Evolutionary conservation across 2,797 vertebrate species (phyloP), one percentile per base, ranked within the genome.

Genomic region (Chromis chromis): DNA sequence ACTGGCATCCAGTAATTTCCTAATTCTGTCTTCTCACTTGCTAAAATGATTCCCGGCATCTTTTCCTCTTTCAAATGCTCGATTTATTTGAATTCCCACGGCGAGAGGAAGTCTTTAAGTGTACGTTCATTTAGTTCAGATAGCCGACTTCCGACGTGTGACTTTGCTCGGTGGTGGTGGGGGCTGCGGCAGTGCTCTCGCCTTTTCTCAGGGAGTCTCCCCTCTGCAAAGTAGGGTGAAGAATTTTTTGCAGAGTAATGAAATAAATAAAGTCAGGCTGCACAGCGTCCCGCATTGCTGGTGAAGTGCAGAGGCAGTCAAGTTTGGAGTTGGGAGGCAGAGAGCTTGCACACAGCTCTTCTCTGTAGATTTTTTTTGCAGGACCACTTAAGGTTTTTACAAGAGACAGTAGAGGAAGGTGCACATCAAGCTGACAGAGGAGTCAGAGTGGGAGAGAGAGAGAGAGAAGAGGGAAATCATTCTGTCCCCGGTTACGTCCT

Each of bases 41-140:
- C 49, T 52, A 28, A 50, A 59, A 57, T 68, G 21, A 58, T 27
- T 58, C 10, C 33, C 54, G 65, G 49, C 72, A 64, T 58, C 44
- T 73, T 82, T 83, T 65, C 39, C 36, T 60, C 48, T 68, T 61
- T 69, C 44, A 33, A 65, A 59, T 68, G 49, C 65, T 74, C 2
- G 25, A 77, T 76, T 70, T 75, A 40, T 67, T 63, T 69, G 58
- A 76, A 61, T 57, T 81, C 77, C 73, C 44, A 49, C 10, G 0
- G 63, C 7, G 54, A 66, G 54, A 73, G 85, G 79, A 86, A 83
- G 82, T 81, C 74, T 83, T 83, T 64, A 84, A 81, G 28, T 55
- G 21, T 24, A 70, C 21, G 31, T 57, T 81, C 7, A 36, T 79
- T 81, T 73, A 75, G 70, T 76, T 28, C 6, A 54, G 17, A 66